These are phyloP conservation scores for Thumatha senex DNA, from an alignment of 2,888 invertebrate genomes.

Conservation along the genomic window DNA sequence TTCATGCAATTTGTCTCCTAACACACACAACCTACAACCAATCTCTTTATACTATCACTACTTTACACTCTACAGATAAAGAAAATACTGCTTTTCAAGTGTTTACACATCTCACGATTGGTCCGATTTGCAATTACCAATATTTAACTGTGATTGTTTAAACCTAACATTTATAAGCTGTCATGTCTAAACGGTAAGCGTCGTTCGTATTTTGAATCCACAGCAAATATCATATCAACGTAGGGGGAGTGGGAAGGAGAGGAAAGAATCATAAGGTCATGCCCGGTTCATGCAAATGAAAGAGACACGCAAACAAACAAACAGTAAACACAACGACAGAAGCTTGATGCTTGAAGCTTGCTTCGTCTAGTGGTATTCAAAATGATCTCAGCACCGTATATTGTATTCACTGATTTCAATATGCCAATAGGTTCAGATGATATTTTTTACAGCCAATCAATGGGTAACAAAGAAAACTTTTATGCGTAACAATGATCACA, in stretches of 20 bases:
- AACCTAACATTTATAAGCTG: conserved; percentile 35
- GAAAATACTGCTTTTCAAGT: conserved; percentile 48
- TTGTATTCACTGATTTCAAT: conserved; percentile 35
- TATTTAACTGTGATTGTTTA: conserved; percentile 23
- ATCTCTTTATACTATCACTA: conserved; percentile 60
- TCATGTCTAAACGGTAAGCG: conserved; percentile 43
- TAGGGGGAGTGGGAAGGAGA: conserved; percentile 59
- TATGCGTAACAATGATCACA: conserved; percentile 65
- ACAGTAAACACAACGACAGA: conserved; percentile 75
- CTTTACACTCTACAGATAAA: conserved; percentile 53
- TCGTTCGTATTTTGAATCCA: conserved; percentile 48
- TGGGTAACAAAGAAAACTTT: conserved; percentile 52
- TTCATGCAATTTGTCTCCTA: conserved; percentile 67
- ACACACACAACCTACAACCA: conserved; percentile 67
- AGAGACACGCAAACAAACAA: conserved; percentile 78
- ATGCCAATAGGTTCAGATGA: conserved; percentile 48
- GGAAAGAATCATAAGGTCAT: conserved; percentile 70
- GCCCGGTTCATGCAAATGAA: conserved; percentile 81
- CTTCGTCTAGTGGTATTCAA: conserved; percentile 58
- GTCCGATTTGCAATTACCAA: conserved; percentile 23
- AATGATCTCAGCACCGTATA: conserved; percentile 40
- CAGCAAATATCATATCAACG: conserved; percentile 54
- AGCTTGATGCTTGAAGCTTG: conserved; percentile 75
- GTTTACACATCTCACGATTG: conserved; percentile 47
- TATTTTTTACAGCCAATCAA: conserved; percentile 72